A percentile compares a stretch with the other conserved stretches of the same genome.
These are phyloP conservation scores for Notocelia uddmanniana DNA, from an alignment of 2,888 invertebrate species.

Conservation along the genomic window DNA sequence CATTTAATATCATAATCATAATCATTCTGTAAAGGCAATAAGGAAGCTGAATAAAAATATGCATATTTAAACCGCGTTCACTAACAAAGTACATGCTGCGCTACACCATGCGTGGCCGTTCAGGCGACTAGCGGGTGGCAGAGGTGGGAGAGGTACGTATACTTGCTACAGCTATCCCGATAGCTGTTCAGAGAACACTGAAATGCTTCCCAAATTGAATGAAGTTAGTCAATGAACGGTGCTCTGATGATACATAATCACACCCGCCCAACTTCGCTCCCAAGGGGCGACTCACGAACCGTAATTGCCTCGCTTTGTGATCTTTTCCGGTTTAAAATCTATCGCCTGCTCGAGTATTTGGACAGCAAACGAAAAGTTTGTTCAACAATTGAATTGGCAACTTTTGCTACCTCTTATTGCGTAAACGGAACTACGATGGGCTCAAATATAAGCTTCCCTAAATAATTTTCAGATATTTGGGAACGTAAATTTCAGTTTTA, in stretches of 20 bases:
- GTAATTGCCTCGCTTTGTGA: conserved; percentile 30
- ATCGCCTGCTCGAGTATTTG: conserved; percentile 2
- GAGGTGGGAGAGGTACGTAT: too few relatives aligned
- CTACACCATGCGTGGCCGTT: too few relatives aligned
- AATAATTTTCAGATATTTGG: not conserved
- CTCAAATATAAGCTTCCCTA: not conserved
- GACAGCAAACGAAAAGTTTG: not conserved
- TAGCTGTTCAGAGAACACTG: not conserved
- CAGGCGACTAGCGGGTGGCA: too few relatives aligned
- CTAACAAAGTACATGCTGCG: too few relatives aligned
- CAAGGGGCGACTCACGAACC: not conserved
- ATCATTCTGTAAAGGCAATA: too few relatives aligned
- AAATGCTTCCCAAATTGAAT: not conserved
- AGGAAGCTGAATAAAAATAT: too few relatives aligned
- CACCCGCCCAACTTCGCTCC: conserved; percentile 4
- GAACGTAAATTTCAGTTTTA: not conserved
- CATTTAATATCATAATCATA: too few relatives aligned
- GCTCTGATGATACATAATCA: not conserved
- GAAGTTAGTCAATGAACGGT: not conserved
- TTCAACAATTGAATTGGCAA: conserved; percentile 2
- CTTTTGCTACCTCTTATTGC: not conserved
- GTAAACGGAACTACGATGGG: not conserved
- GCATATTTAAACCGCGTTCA: too few relatives aligned
- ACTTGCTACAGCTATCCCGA: too few relatives aligned
- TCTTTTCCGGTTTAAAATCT: conserved; percentile 17